These are phyloP conservation scores for Drosophila kanapiae DNA, from an alignment of 1,140 invertebrate species.

Conservation along the genomic window DNA sequence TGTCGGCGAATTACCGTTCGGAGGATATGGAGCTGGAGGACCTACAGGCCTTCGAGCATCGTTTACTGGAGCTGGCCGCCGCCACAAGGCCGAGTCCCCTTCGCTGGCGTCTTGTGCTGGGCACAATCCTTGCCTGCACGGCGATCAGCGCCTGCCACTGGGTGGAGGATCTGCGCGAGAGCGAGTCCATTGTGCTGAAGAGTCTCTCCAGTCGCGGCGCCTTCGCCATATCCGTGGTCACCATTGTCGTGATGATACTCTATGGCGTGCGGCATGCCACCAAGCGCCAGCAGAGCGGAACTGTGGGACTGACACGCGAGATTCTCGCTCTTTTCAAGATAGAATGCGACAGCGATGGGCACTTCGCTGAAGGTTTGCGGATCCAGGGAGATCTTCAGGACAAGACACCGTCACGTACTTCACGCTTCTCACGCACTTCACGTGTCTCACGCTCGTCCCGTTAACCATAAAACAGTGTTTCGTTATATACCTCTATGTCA, in stretches of 20 bases:
- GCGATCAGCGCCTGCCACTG: constrained; percentile 17
- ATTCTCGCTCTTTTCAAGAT: background rate
- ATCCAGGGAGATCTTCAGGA: background rate
- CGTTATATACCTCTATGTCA: too few species aligned
- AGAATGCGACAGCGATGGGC: constrained; percentile 7
- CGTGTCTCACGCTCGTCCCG: too few species aligned
- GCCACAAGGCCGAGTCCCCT: background rate
- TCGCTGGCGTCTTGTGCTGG: constrained; percentile 4
- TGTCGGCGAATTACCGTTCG: background rate
- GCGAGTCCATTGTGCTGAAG: background rate
- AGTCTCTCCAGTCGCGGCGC: constrained; percentile 1
- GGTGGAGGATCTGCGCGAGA: constrained; percentile 1
- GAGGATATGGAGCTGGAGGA: constrained; percentile 13
- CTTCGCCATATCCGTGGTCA: constrained; percentile 6
- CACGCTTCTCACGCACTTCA: background rate
- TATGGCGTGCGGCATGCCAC: background rate
- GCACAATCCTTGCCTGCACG: constrained; percentile 4
- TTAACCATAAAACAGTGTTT: too few species aligned
- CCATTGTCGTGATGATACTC: constrained; percentile 1
- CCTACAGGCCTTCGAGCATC: constrained; percentile 16
- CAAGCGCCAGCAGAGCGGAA: background rate
- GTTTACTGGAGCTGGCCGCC: constrained; percentile 7
- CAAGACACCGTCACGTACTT: background rate
- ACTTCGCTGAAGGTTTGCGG: background rate
- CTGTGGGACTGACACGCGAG: background rate